Base-by-base conservation (phyloP, 30 jellyfish, hydroid and myxozoan genomes). In the Aurelia aurita region DNA sequence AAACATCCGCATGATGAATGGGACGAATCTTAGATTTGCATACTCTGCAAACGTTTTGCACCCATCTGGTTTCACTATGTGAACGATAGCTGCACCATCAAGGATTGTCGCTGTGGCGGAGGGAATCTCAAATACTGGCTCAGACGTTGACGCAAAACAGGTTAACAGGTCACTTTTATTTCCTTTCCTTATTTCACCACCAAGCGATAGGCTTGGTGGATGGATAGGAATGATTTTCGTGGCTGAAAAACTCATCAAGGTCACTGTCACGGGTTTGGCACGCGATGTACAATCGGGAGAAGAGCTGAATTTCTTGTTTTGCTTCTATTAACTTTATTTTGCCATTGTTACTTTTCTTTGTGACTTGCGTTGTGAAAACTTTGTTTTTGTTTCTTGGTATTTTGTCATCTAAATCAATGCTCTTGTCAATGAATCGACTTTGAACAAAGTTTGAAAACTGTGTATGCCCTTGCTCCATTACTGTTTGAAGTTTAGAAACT, bases 201-300 rank as follows among this genome's bases (percentile, higher is more conserved):
- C 58, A 25, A 72, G 67, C 63, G 94, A 84, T 2, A 57, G 62
- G 45, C 93, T 43, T 73, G 90, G 90, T 55, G 94, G 94, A 51
- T 55, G 94, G 94, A 51, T 29, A 71, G 63, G 81, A 73, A 28
- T 60, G 81, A 28, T 84, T 84, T 31, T 59, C 83, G 64, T 73
- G 83, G 63, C 67, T 53, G 57, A 69, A 82, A 68, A 82, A 82
- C 12, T 82, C 82, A 23, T 72, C 34, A 12, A 86, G 69, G 81
- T 72, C 80, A 29, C 96, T 89, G 29, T 86, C 86, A 21, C 96
- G 62, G 51, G 82, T 73, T 58, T 63, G 96, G 58, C 96, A 75
- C 3, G 91, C 96, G 59, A 86, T 45, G 54, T 74, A 86, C 49
- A 86, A 73, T 63, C 77, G 85, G 68, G 82, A 78, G 72, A 87